Evolutionary conservation across 2,888 invertebrate species (phyloP), one percentile per base, ranked within the genome.

Genomic region (Dryomyza anilis): DNA sequence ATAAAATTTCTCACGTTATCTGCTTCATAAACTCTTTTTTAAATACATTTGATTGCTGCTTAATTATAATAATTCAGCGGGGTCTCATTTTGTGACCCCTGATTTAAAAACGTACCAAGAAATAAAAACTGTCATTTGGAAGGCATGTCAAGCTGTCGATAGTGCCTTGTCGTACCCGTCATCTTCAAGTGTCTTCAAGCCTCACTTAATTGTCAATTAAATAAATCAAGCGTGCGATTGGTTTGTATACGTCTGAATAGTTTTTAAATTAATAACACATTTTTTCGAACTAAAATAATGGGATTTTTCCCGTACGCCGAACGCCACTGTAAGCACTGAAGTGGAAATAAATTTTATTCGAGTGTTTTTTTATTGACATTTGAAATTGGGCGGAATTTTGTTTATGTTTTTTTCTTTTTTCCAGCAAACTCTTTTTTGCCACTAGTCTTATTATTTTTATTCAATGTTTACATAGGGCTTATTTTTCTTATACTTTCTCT

Each of bases 201-300:
- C 39, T 50, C 60, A 52, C 52, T 64, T 61, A 66, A 64, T 64
- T 67, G 66, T 60, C 66, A 66, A 64, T 64, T 64, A 60, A 60
- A 64, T 52, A 66, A 63, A 63, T 64, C 63, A 67, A 67, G 64
- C 67, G 53, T 64, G 59, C 46, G 53, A 59, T 64, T 62, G 57
- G 39, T 46, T 61, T 53, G 56, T 16, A 29, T 56, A 33, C 50
- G 30, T 58, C 39, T 45, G 30, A 45, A 30, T 58, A 21, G 25
- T 61, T 61, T 39, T 61, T 19, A 2, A 52, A 19, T 29, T 33
- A 46, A 52, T 27, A 52, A 25, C 27, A 25, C 14, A 46, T 29
- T 57, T n/a, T n/a, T n/a, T n/a, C n/a, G n/a, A n/a, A n/a, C n/a
- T n/a, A n/a, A n/a, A n/a, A n/a, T 43, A 57, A n/a, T 43, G 29